Base-by-base conservation (phyloP, 2,113 vertebrate species). In the Sylvilagus bachmani region DNA sequence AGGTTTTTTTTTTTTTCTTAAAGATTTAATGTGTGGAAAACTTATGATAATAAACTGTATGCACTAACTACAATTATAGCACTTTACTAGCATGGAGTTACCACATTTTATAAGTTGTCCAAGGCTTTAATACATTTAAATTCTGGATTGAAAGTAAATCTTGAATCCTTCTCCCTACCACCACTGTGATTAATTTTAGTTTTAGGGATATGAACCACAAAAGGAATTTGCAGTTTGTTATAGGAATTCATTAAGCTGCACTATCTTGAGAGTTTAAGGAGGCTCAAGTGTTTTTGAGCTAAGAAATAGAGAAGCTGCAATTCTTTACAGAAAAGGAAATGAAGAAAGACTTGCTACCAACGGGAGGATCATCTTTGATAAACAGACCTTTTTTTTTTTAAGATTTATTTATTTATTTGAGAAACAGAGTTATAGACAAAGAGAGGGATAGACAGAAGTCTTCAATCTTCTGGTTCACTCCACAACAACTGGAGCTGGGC, bases 261-360 rank as follows among this genome's bases (percentile, higher is more conserved):
- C 38, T 91, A n/a, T 36, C 44, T 38, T 11, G 25, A 84, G 31
- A 64, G 31, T 74, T 75, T n/a, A 58, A 21, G 31, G 31, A 91
- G 16, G 16, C 62, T 61, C 11, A 75, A 31, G 27, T 61, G 25
- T 21, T 86, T 81, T 77, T 83, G 53, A 77, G 8, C 29, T 51
- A 90, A 77, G 49, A 33, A 88, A 69, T 33, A 67, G 9, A 91
- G 22, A 91, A 51, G 53, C 24, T 58, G 21, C 58, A 67, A 36
- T 85, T 89, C 12, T 69, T 90, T 44, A 3, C 36, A 86, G 19
- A 86, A 89, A 89, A 85, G 31, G 73, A 24, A 86, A 69, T 79
- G 14, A 90, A 61, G 74, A 17, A 69, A 84, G 67, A 11, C 21
- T 86, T 38, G 12, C 9, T 87, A 74, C 62, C 36, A 82, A n/a